A percentile compares a stretch with the other conserved stretches of the same genome.
Conservation (phyloP, 2,888 invertebrate genomes). For the Trachelus iudaicus region DNA sequence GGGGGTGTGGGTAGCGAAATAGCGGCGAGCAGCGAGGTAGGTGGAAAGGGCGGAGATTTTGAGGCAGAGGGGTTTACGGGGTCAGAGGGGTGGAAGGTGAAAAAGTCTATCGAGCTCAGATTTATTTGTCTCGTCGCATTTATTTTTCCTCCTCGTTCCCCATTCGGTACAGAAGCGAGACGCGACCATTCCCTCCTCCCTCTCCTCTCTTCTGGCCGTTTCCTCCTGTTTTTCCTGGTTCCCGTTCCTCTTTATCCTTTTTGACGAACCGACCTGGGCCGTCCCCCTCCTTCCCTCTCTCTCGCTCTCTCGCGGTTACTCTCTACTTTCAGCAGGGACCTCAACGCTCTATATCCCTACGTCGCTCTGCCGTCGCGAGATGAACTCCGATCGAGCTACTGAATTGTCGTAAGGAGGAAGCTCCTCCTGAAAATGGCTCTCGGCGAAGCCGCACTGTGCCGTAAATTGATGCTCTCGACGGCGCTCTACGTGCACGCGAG, state of each 20-base stretch:
- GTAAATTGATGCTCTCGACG: slow-evolving; percentile 24
- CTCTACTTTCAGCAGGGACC: neutral
- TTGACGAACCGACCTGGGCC: slow-evolving; percentile 7
- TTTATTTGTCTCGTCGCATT: slow-evolving; percentile 33
- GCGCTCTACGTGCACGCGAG: slow-evolving; percentile 6
- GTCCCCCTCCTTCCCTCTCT: neutral
- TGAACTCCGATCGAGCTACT: neutral
- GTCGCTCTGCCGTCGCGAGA: neutral
- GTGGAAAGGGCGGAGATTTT: neutral
- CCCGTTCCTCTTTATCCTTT: neutral
- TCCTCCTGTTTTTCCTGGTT: neutral
- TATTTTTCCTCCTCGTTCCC: slow-evolving; percentile 12
- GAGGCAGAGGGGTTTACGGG: neutral
- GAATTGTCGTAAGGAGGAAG: slow-evolving; percentile 1
- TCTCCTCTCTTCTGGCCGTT: neutral
- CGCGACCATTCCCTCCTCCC: neutral
- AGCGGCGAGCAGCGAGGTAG: neutral
- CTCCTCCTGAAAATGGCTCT: slow-evolving; percentile 8
- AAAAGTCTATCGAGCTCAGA: slow-evolving; percentile 31
- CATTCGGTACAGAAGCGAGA: neutral
- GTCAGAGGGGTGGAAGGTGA: slow-evolving; percentile 19
- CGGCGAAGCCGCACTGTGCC: neutral
- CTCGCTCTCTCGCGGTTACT: neutral
- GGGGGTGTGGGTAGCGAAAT: neutral
- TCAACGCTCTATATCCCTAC: neutral